These are phyloP conservation scores for Spisula solida DNA, from an alignment of 2,888 invertebrate species.

Conservation along the genomic window DNA sequence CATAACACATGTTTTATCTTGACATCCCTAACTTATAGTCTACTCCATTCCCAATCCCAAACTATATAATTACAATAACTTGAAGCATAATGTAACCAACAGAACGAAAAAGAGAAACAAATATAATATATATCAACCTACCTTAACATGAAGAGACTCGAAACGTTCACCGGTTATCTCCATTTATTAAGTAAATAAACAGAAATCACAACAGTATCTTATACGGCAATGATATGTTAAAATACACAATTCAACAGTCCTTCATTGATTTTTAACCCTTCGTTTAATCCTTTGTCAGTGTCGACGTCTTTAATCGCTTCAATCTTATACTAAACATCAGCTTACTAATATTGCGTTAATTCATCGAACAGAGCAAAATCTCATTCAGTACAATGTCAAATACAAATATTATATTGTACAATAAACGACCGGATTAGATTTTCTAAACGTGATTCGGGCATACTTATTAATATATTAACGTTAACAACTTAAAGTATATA, in stretches of 20 bases:
- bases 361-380: constrained; percentile 19
- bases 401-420: constrained; percentile 55
- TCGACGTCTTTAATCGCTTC: constrained; percentile 26
- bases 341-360: constrained; percentile 23
- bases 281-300: constrained; percentile 13
- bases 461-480: constrained; percentile 24
- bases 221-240: constrained; percentile 3
- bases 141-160: not conserved
- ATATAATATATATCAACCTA: not conserved
- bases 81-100: not conserved
- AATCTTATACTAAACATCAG: constrained; percentile 27
- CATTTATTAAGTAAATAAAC: constrained; percentile 22
- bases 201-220: constrained; percentile 8
- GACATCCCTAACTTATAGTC: not conserved
- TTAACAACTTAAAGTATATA: not conserved
- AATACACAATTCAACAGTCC: constrained; percentile 19
- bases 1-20: not conserved
- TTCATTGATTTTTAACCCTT: constrained; percentile 28
- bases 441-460: constrained; percentile 25
- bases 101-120: not conserved
- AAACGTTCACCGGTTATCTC: not conserved
- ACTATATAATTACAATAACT: not conserved
- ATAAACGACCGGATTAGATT: constrained; percentile 47
- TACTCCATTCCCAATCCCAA: not conserved
- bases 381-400: constrained; percentile 57